Evolutionary conservation across 2,113 vertebrate species (phyloP), one percentile per base, ranked within the genome.

Genomic region (Sialia sialis): DNA sequence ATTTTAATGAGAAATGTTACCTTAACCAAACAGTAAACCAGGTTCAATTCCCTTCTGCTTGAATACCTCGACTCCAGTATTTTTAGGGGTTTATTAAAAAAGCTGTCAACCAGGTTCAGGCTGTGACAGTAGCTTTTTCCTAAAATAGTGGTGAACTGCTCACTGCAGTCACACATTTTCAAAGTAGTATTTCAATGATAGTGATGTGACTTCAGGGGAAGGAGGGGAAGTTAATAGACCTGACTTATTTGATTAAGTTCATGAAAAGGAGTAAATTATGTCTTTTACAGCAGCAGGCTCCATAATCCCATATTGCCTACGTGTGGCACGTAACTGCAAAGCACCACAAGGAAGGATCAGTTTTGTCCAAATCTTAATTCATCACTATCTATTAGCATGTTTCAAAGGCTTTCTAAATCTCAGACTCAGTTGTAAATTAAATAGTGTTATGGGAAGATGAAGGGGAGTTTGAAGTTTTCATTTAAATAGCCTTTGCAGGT

Each of bases 401-500:
- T 87, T 90, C 58, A 93, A 91, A 93, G 91, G 62, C 32, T 67
- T 79, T 79, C 49, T 70, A n/a, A 94, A 90, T 51, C 48, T 77
- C 36, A 25, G 32, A 80, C 58, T 88, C 38, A 62, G 34, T 39
- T 79, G 63, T 82, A 60, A 78, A 72, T 73, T 75, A 92, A 92
- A 67, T n/a, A 55, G 17, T 18, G 10, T 51, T 85, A 74, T 36
- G 59, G 72, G 48, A 77, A 9, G 52, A 83, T 77, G 60, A 95
- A 90, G 82, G 38, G 13, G 68, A 80, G 63, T 90, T 93, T 86
- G 72, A 76, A 84, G 72, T 30, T 93, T 92, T 74, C 43, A 88
- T 90, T 95, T 92, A 85, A 93, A 90, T 63, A 88, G 16, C 38
- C 27, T 95, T 70, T 81, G 36, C 89, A 92, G 73, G 86, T 84